Evolutionary conservation across 1,140 invertebrate species (phyloP).

Genomic region (Drosophila chauvacae): DNA sequence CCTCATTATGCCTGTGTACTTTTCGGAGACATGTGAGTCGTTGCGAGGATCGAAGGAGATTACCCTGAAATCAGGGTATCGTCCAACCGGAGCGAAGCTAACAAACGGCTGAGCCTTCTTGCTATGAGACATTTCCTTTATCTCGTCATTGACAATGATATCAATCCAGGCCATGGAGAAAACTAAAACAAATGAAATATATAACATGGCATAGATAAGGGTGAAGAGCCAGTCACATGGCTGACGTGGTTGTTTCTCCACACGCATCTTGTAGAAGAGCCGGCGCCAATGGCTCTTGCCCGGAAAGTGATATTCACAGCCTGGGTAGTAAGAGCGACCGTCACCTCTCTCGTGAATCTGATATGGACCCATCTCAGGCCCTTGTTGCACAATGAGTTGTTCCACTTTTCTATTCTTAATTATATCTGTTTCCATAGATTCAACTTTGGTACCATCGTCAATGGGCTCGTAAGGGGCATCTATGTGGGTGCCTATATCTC

Average conservation of each 20-base stretch:
- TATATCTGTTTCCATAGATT: neutral
- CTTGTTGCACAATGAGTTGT: neutral
- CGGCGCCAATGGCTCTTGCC: slow-evolving; percentile 3
- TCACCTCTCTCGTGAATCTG: neutral
- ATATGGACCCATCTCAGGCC: neutral
- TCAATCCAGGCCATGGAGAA: slow-evolving; percentile 23
- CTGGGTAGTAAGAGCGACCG: slow-evolving; percentile 11
- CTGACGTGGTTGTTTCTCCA: neutral
- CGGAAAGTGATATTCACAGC: slow-evolving; percentile 57
- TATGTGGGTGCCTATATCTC: slow-evolving; percentile 19
- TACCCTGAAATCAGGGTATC: neutral
- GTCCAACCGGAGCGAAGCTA: slow-evolving; percentile 26
- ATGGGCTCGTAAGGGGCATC: neutral
- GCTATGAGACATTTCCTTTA: neutral
- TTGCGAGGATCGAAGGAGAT: slow-evolving; percentile 39
- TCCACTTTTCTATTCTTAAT: neutral
- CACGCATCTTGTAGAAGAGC: slow-evolving; percentile 4
- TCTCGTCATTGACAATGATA: slow-evolving; percentile 7
- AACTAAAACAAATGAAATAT: slow-evolving; percentile 12
- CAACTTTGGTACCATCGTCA: neutral
- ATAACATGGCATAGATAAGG: neutral
- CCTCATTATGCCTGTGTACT: neutral
- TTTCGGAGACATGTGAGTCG: neutral
- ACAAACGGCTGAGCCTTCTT: slow-evolving; percentile 36
- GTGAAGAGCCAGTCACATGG: slow-evolving; percentile 17